These are phyloP conservation scores for Lordiphosa stackelbergi DNA, from an alignment of 1,140 invertebrate genomes.

Conservation along the genomic window DNA sequence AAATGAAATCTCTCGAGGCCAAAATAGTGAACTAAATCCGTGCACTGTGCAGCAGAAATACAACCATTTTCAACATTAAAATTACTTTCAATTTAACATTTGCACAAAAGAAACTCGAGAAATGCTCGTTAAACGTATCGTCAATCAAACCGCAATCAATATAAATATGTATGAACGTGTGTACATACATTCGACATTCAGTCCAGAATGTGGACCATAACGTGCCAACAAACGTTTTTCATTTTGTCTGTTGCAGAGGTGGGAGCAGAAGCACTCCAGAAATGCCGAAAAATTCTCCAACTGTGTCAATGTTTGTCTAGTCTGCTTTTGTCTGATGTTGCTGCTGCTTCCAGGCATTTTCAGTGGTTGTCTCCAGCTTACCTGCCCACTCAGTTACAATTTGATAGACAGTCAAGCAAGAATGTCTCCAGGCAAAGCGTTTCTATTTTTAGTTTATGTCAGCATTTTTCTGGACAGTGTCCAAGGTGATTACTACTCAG, in stretches of 20 bases:
- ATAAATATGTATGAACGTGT: neutral
- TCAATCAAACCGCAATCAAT: constrained; percentile 16
- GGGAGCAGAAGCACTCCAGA: neutral
- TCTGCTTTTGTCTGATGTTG: constrained; percentile 4
- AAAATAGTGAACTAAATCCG: too few species aligned
- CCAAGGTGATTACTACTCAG: constrained; percentile 31
- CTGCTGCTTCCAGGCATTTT: constrained; percentile 1
- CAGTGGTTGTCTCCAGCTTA: neutral
- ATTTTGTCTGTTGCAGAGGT: neutral
- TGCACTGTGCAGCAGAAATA: too few species aligned
- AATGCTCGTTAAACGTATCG: constrained; percentile 5
- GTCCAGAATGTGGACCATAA: constrained; percentile 1
- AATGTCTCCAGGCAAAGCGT: constrained; percentile 22
- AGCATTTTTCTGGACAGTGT: constrained; percentile 2
- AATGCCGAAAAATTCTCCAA: constrained; percentile 12
- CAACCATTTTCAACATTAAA: neutral
- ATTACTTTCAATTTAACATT: neutral
- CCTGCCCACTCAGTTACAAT: constrained; percentile 20
- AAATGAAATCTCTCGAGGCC: too few species aligned
- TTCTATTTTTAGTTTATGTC: constrained; percentile 1
- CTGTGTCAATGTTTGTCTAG: constrained; percentile 49
- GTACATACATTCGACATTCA: neutral
- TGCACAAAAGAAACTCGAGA: neutral
- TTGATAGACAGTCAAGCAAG: constrained; percentile 11
- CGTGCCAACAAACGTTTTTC: neutral